Conservation (phyloP, 2,113 vertebrate genomes). For the Ceratotherium simum region DNA sequence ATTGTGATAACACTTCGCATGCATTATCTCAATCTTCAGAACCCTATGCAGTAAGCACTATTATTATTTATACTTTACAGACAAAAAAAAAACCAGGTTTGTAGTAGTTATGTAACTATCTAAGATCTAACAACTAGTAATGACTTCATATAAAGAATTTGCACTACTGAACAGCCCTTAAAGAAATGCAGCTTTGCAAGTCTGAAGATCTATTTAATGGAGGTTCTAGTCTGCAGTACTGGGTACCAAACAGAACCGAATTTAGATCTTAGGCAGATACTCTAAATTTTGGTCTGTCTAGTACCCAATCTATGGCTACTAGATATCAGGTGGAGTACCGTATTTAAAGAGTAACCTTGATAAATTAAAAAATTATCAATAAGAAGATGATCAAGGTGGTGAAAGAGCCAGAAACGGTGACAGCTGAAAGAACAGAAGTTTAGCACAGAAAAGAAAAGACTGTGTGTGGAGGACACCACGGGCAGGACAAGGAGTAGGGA, state of each 20-base stretch:
- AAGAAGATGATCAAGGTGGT: not conserved
- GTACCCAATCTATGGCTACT: not conserved
- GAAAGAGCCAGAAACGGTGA: not conserved
- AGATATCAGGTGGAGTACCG: not conserved
- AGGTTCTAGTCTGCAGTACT: not conserved
- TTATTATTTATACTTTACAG: conserved; percentile 4
- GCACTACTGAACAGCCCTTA: not conserved
- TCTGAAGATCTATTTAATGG: not conserved
- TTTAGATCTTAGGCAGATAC: not conserved
- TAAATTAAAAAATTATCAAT: not conserved
- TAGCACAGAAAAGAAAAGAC: not conserved
- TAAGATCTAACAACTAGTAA: conserved; percentile 4
- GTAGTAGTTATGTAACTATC: not conserved
- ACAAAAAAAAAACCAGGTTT: conserved; percentile 38
- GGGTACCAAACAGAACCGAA: not conserved
- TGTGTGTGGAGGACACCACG: not conserved
- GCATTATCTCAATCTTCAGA: not conserved
- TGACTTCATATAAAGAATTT: conserved; percentile 4
- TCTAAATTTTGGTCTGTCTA: not conserved
- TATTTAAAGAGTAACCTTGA: conserved; percentile 5
- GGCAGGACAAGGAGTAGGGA: not conserved
- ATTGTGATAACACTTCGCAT: not conserved
- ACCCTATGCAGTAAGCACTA: not conserved
- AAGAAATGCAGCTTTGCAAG: not conserved
- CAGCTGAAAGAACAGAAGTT: not conserved